phyloP scores from a whole-genome alignment of 2,797 vertebrate species.

The Pipistrellus kuhlii region DNA sequence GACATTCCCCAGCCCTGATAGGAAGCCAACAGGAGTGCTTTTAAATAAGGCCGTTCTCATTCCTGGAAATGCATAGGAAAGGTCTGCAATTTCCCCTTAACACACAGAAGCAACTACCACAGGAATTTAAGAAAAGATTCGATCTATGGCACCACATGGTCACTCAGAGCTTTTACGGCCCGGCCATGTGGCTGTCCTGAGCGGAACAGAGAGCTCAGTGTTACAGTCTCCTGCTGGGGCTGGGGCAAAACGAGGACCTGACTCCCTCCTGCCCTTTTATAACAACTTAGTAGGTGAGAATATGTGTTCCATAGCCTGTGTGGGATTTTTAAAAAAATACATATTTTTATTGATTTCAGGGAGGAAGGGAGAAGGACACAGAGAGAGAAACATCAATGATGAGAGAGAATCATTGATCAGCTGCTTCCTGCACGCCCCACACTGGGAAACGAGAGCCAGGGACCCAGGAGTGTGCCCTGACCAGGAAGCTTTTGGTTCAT shows the following conservation, averaged over 20 bases:
- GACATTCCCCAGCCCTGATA: too few relatives aligned
- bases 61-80: neutral
- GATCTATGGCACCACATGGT: neutral
- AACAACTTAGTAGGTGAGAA: slow-evolving; percentile 11
- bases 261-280: neutral
- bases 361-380: too few relatives aligned
- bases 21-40: neutral
- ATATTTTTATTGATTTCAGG: too few relatives aligned
- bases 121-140: slow-evolving; percentile 5
- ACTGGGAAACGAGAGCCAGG: too few relatives aligned
- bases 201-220: slow-evolving; percentile 22
- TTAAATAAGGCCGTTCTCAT: neutral
- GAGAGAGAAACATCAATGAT: too few relatives aligned
- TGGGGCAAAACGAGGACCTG: neutral
- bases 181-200: neutral
- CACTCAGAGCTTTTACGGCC: neutral
- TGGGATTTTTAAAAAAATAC: neutral
- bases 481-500: too few relatives aligned
- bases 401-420: too few relatives aligned
- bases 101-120: neutral
- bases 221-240: neutral
- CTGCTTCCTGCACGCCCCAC: too few relatives aligned
- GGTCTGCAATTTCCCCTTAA: neutral
- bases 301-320: neutral
- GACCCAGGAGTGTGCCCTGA: too few relatives aligned